These are phyloP conservation scores for Crocuta crocuta DNA, from an alignment of 2,113 vertebrate species.

Conservation along the genomic window DNA sequence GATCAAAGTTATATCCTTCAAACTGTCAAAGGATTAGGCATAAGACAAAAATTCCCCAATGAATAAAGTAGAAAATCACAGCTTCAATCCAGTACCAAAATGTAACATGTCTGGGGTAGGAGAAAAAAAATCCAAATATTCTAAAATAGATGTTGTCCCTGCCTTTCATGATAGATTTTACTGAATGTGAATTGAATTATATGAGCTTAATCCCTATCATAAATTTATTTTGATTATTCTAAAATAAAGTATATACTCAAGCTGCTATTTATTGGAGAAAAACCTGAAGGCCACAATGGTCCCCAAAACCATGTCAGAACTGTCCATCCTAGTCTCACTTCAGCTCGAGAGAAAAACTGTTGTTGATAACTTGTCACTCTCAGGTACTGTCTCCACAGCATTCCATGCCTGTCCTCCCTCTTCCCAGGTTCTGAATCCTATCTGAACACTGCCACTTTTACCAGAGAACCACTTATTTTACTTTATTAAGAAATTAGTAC, in stretches of 20 bases:
- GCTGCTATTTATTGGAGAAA: background rate
- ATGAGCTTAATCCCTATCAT: background rate
- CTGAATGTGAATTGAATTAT: background rate
- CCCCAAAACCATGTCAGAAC: background rate
- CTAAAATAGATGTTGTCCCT: rapidly evolving
- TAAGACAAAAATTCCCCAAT: background rate
- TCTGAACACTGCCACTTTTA: background rate
- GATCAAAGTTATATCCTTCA: background rate
- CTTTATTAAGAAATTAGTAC: background rate
- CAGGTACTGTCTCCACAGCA: background rate
- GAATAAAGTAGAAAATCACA: background rate
- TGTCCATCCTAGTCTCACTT: too few species aligned
- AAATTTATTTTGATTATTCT: background rate
- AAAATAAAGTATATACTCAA: background rate
- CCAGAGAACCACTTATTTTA: background rate
- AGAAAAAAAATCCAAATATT: background rate
- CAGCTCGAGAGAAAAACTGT: background rate
- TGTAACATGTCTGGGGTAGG: background rate
- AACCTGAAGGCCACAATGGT: background rate
- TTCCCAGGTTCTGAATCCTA: background rate
- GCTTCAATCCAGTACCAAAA: background rate
- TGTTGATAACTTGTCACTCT: background rate
- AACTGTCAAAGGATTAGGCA: background rate
- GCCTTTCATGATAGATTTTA: background rate
- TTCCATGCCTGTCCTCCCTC: background rate